A percentile compares a stretch with the other conserved stretches of the same genome.
Conservation (phyloP, 2,888 invertebrate species). For the Thumatha senex region DNA sequence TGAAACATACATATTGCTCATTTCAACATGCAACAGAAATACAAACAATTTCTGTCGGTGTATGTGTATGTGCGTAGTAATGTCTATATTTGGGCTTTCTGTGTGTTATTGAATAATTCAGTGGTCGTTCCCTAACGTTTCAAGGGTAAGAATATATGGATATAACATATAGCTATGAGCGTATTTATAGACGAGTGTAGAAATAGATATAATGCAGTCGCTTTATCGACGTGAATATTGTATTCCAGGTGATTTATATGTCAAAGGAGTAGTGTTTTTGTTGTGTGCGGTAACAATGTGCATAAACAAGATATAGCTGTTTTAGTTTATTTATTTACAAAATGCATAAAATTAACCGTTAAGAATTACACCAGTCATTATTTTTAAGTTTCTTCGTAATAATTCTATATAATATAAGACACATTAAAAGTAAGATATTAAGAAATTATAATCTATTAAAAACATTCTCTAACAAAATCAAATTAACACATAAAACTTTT, state of each 20-base stretch:
- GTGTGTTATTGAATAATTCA: slow-evolving; percentile 82
- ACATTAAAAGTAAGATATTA: no score
- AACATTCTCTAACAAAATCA: no score
- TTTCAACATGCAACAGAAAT: slow-evolving; percentile 51
- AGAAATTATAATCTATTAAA: no score
- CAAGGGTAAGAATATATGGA: slow-evolving; percentile 80
- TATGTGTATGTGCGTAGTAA: slow-evolving; percentile 61
- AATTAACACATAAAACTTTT: no score
- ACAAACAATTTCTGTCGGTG: slow-evolving; percentile 43
- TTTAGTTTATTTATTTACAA: no score
- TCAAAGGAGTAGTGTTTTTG: slow-evolving; percentile 19
- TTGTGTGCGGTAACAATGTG: background rate
- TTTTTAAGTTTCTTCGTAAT: no score
- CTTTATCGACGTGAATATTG: slow-evolving; percentile 52
- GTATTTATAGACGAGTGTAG: slow-evolving; percentile 48
- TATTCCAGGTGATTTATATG: slow-evolving; percentile 40
- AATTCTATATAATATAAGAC: no score
- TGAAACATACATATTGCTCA: slow-evolving; percentile 53
- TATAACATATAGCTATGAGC: slow-evolving; percentile 55
- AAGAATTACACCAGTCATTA: no score
- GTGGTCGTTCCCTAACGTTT: slow-evolving; percentile 77
- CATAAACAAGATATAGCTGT: background rate
- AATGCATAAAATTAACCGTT: no score
- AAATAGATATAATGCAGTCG: slow-evolving; percentile 57
- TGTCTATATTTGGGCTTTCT: slow-evolving; percentile 80